phyloP scores from a whole-genome alignment of 2,797 vertebrate species.

The Eidolon dupreanum region DNA sequence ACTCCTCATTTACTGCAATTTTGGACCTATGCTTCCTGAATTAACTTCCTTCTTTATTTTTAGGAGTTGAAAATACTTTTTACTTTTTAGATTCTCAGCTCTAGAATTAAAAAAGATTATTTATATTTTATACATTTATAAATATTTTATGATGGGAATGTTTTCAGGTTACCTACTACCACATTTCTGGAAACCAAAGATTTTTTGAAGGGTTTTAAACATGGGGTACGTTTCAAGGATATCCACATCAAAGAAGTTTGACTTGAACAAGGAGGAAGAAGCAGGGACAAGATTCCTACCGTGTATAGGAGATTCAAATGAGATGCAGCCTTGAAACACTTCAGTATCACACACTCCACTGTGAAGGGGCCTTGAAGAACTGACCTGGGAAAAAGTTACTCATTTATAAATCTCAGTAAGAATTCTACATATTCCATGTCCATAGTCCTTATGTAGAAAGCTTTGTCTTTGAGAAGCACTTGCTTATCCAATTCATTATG shows the following conservation, averaged over 20 bases:
- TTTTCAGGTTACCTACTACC: neutral
- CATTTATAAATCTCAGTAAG: neutral
- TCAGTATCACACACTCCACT: neutral
- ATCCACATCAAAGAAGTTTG: neutral
- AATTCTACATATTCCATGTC: neutral
- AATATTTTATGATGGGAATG: neutral
- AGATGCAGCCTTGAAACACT: neutral
- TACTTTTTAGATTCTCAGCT: neutral
- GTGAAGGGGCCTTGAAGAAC: neutral
- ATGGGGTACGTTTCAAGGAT: neutral
- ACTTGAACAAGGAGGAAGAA: neutral
- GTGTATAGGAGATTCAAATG: neutral
- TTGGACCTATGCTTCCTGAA: neutral
- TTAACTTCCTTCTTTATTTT: neutral
- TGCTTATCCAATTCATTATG: neutral
- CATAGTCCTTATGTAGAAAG: neutral
- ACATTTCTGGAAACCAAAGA: neutral
- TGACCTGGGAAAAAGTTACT: neutral
- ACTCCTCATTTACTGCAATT: neutral
- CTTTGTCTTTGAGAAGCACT: neutral
- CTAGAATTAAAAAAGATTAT: neutral
- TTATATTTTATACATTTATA: slow-evolving; percentile 6
- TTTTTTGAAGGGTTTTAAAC: neutral
- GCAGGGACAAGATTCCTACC: neutral
- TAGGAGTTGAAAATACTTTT: neutral